Base-by-base conservation (phyloP, 2,888 invertebrate species). In the Hyalella azteca region DNA sequence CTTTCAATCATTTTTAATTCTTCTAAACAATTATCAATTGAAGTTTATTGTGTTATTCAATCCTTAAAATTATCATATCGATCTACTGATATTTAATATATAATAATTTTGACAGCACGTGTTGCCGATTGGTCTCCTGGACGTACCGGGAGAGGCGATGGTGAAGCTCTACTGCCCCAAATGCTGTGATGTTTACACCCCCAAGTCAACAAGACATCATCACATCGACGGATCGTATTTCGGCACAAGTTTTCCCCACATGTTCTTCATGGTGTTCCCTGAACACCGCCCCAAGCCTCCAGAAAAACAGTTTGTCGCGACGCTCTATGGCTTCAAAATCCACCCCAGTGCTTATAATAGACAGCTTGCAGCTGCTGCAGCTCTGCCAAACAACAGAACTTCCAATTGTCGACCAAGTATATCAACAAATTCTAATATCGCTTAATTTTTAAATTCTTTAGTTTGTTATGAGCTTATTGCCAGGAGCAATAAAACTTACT, bases 181-280 rank as follows among this genome's bases (percentile, higher is more conserved):
- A 89, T 99, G 99, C 90, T 97, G 96, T 93, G 99, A 99, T 89
- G 98, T 99, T 84, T 99, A 98, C 90, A 97, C 97, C 86, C 98
- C 98, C 82, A 97, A 97, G 91, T 97, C 97, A 40, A 96, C 97
- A 80, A 92, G 98, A 84, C 97, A 98, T 89, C 97, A 98, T 90
- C 97, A 98, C 89, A 98, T 97, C 54, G 98, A 98, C 89, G 99
- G 99, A 81, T 98, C 99, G 73, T 99, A 99, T 90, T 99, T 99
- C 89, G 99, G 99, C 87, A 99, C 98, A 81, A 99, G 99, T 83
- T 99, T 99, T 90, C 99, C 99, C 86, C 99, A 99, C 89, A 99
- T 99, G 99, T 92, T 99, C 85, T 99, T 99, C 89, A 98, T 99
- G 97, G 98, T 99, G 87, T 99, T 99, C 89, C 98, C 99, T 1